These are phyloP conservation scores for Drosophila kanekoi DNA, from an alignment of 2,888 invertebrate species.

Conservation along the genomic window DNA sequence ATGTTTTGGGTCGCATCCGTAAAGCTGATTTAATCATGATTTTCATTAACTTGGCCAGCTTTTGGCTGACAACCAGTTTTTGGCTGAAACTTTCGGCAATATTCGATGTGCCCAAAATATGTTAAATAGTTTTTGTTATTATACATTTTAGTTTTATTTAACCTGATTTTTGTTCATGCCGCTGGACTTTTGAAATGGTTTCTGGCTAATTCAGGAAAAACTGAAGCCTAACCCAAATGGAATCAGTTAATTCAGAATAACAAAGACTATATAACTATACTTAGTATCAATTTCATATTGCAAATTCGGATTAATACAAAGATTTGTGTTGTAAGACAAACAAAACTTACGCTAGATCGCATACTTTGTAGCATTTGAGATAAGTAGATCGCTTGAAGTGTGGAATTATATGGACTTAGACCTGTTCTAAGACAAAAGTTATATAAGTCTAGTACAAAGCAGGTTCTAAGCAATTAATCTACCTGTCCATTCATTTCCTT, in stretches of 20 bases:
- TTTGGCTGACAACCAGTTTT: slow-evolving; percentile 40
- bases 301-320: too few relatives aligned
- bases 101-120: slow-evolving; percentile 23
- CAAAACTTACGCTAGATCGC: too few relatives aligned
- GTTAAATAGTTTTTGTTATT: slow-evolving; percentile 14
- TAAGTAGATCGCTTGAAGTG: too few relatives aligned
- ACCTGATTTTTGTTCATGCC: not conserved
- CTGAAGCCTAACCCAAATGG: not conserved
- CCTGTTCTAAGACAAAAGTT: too few relatives aligned
- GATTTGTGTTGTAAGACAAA: too few relatives aligned
- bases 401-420: too few relatives aligned
- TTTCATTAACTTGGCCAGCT: slow-evolving; percentile 49
- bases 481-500: too few relatives aligned
- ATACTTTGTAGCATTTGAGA: too few relatives aligned
- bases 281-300: too few relatives aligned
- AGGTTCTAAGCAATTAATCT: too few relatives aligned
- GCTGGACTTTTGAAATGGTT: not conserved
- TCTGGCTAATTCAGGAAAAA: not conserved
- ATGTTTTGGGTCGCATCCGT: not conserved
- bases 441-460: too few relatives aligned
- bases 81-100: slow-evolving; percentile 2
- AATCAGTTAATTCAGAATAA: not conserved
- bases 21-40: not conserved
- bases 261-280: too few relatives aligned
- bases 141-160: not conserved